Base-by-base conservation (phyloP, 92 coral and sea anemone species). In the Desmophyllum pertusum region DNA sequence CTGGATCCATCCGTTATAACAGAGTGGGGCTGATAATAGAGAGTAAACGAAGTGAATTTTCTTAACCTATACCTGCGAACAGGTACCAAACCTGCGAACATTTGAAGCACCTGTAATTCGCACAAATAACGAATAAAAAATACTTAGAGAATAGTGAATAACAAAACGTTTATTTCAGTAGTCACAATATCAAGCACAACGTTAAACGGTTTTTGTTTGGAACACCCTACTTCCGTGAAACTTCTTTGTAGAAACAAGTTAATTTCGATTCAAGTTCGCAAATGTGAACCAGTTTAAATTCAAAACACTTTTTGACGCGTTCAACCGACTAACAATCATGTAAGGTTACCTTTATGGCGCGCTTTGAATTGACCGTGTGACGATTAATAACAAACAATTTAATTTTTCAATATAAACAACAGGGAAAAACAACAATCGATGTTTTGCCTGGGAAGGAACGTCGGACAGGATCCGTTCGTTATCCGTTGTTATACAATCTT, bases 1-100 rank as follows among this genome's bases (percentile, higher is more conserved):
- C n/a, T n/a, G n/a, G n/a, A n/a, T n/a, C n/a, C n/a, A n/a, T 18
- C 27, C 29, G 61, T 53, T 53, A 53, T 53, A 53, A 19, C 25
- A 18, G 25, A 8, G 61, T 18, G n/a, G n/a, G n/a, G n/a, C n/a
- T n/a, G n/a, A n/a, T n/a, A n/a, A n/a, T n/a, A n/a, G n/a, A n/a
- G n/a, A n/a, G n/a, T n/a, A n/a, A n/a, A n/a, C n/a, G n/a, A n/a
- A n/a, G n/a, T n/a, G n/a, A n/a, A n/a, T n/a, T n/a, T n/a, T n/a
- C n/a, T n/a, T n/a, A n/a, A n/a, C n/a, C n/a, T n/a, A n/a, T n/a
- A n/a, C n/a, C n/a, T n/a, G n/a, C n/a, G 10, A 36, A 67, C 73
- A 37, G 73, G 73, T 67, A 67, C 73, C 73, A 35, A 67, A 67
- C 73, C 40, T 17, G 18, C 11, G 29, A 67, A 67, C 42, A 37